phyloP scores from a whole-genome alignment of 2,888 invertebrate species.

The Drosophila putrida region DNA sequence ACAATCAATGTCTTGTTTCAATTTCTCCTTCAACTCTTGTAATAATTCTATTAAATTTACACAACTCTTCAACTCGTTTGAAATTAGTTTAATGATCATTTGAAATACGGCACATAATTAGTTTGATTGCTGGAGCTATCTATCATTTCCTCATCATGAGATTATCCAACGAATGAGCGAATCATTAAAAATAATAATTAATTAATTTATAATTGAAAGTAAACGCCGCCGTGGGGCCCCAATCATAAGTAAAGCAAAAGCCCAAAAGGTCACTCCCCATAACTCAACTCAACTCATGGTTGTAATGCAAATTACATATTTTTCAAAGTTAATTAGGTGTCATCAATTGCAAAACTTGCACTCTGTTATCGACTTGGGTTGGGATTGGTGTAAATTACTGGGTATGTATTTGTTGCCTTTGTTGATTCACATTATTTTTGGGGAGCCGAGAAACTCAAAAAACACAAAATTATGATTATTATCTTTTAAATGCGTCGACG shows the following conservation, averaged over 20 bases:
- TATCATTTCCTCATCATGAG: conserved; percentile 75
- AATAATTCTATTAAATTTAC: conserved; percentile 55
- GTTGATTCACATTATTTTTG: conserved; percentile 18
- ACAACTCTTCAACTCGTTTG: conserved; percentile 52
- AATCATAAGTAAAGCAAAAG: conserved; percentile 49
- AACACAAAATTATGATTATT: conserved; percentile 39
- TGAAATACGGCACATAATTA: conserved; percentile 54
- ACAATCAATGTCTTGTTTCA: background rate
- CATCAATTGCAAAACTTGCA: conserved; percentile 36
- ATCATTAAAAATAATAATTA: conserved; percentile 73
- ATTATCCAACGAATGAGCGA: conserved; percentile 42
- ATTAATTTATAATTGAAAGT: conserved; percentile 70
- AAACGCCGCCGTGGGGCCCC: conserved; percentile 49
- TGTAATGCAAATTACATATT: conserved; percentile 29
- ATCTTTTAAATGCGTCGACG: conserved; percentile 50
- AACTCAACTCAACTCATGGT: background rate
- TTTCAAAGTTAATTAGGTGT: conserved; percentile 38
- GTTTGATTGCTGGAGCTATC: conserved; percentile 65
- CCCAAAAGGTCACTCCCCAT: conserved; percentile 44
- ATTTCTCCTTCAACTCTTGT: conserved; percentile 22
- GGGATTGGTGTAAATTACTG: conserved; percentile 30
- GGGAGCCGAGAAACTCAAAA: conserved; percentile 6
- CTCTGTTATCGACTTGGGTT: conserved; percentile 14
- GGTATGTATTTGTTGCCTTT: background rate
- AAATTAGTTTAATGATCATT: conserved; percentile 58